Base-by-base conservation (phyloP, 1,140 invertebrate species). In the Drosophila jambulina region DNA sequence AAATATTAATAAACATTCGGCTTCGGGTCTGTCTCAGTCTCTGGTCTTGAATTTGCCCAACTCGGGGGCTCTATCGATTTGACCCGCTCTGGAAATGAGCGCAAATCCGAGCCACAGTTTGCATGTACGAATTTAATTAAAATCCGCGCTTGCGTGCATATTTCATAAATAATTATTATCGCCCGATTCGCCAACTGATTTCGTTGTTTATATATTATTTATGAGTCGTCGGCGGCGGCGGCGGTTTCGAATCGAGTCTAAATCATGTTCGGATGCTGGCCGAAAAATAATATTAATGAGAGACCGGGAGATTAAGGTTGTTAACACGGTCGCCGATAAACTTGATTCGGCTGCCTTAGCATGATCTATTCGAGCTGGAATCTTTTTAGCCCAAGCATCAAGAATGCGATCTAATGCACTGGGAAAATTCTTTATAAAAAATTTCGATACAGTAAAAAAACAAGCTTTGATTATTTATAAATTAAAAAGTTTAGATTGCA, bases 41-140 rank as follows among this genome's bases (percentile, higher is more conserved):
- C 43, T 77, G 81, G 82, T 63, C 78, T 78, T 85, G 69, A 70
- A 78, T 80, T 70, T 78, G 74, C 67, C 70, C 78, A 75, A 63
- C 75, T 71, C 51, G 51, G 51, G 64, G 53, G 40, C 68, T 78
- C 77, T 88, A 87, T 87, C 84, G 80, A 88, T 87, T 87, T 87
- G 84, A 87, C 84, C 84, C 80, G 84, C 57, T 87, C 67, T 79
- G 57, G 61, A 87, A 82, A 86, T 78, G 29, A 62, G 58, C 79
- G 40, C 70, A 69, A 59, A 36, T 69, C 15, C 42, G 34, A 63
- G 46, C 45, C 40, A 25, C 65, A 64, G 84, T 80, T 80, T 87
- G 84, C 84, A 87, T 87, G 84, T 87, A 88, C 84, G 85, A 90
- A 88, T 87, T 87, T 87, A 87, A 87, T 87, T 87, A 87, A 87